Evolutionary conservation across 2,113 vertebrate genomes (phyloP).

Genomic region (Trinectes maculatus): DNA sequence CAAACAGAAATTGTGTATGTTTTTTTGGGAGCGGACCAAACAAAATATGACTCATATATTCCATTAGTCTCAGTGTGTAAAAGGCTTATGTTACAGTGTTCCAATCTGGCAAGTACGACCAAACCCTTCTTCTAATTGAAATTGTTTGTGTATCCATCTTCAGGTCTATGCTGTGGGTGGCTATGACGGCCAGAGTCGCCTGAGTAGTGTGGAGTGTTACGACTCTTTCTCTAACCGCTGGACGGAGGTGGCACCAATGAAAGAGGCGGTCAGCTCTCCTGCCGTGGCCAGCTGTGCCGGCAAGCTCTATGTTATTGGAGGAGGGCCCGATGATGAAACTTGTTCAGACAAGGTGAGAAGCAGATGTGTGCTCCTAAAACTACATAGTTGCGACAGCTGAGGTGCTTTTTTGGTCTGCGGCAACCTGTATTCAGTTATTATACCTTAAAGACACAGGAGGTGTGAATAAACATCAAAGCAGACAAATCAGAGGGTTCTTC

Average conservation of each 20-base stretch:
- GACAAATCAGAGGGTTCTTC: background rate
- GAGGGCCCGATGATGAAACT: conserved; percentile 94
- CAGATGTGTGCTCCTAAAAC: conserved; percentile 6
- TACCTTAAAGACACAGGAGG: background rate
- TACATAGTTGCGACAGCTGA: conserved; percentile 19
- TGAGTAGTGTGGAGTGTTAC: conserved; percentile 96
- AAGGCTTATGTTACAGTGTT: background rate
- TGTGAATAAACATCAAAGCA: background rate
- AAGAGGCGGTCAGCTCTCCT: conserved; percentile 96
- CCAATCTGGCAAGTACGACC: background rate
- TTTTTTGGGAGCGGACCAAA: too few species aligned
- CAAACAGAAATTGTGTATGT: background rate
- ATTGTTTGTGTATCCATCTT: conserved; percentile 27
- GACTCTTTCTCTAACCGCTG: conserved; percentile 98
- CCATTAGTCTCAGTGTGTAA: background rate
- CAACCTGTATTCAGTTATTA: conserved; percentile 20
- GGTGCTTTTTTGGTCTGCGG: background rate
- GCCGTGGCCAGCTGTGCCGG: conserved; percentile 93
- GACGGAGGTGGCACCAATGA: conserved; percentile 95
- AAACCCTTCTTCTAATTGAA: background rate
- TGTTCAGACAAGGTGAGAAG: conserved; percentile 95
- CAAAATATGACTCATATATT: background rate
- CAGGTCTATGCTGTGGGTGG: conserved; percentile 97
- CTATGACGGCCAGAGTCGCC: conserved; percentile 95
- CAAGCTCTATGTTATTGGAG: conserved; percentile 96